These are phyloP conservation scores for Dolichallabes microphthalmus DNA, from an alignment of 2,113 vertebrate genomes.

Conservation along the genomic window DNA sequence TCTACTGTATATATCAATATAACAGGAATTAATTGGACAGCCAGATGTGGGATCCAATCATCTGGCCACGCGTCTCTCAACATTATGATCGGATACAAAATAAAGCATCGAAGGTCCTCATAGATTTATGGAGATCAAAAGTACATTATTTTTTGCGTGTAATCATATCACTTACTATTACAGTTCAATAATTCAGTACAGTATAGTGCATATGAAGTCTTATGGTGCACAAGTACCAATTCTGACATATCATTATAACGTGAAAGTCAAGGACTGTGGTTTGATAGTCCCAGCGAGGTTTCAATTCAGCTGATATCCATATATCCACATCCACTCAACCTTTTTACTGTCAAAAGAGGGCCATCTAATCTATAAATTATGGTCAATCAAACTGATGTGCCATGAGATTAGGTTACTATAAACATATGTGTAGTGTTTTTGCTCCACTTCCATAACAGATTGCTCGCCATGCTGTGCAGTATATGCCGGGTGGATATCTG, in stretches of 20 bases:
- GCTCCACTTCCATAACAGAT: constrained; percentile 39
- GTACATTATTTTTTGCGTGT: constrained; percentile 13
- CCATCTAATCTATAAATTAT: constrained; percentile 46
- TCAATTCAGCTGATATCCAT: constrained; percentile 28
- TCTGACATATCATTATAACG: constrained; percentile 28
- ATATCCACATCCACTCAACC: constrained; percentile 34
- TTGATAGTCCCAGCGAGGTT: constrained; percentile 34
- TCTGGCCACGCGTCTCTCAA: constrained; percentile 8
- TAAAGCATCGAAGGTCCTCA: not conserved
- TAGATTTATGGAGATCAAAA: constrained; percentile 9
- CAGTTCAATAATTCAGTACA: constrained; percentile 12
- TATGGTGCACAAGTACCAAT: constrained; percentile 13
- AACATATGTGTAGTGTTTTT: constrained; percentile 36
- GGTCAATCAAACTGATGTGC: constrained; percentile 36
- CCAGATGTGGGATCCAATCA: constrained; percentile 15
- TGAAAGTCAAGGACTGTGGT: constrained; percentile 20
- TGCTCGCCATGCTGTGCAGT: constrained; percentile 32
- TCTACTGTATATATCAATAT: constrained; percentile 32
- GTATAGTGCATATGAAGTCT: constrained; percentile 8
- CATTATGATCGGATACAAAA: not conserved
- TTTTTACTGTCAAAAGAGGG: constrained; percentile 40
- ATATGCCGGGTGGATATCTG: constrained; percentile 35
- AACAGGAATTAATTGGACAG: constrained; percentile 29
- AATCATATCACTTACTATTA: constrained; percentile 14
- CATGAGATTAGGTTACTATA: constrained; percentile 44